Percentiles rank a stretch among this genome's conserved stretches.
phyloP scores from a whole-genome alignment of 2,888 invertebrate genomes.

The Dilophus febrilis region DNA sequence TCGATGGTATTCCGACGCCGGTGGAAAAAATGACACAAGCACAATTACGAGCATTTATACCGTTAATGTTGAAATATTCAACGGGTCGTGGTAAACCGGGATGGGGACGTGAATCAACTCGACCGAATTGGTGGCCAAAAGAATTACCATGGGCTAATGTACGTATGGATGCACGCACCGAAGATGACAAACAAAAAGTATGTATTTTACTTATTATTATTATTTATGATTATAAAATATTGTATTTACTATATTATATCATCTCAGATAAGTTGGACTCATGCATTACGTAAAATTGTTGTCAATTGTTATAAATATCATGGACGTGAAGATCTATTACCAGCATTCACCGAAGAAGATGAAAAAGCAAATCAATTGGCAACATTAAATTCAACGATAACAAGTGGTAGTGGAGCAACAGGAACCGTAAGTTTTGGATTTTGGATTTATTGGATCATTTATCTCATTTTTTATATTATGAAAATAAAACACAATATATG shows the following conservation, averaged over 20 bases:
- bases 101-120: slow-evolving; percentile 90
- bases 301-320: slow-evolving; percentile 97
- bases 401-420: slow-evolving; percentile 15
- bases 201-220: too few relatives aligned
- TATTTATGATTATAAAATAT: too few relatives aligned
- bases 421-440: too few relatives aligned
- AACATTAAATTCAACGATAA: slow-evolving; percentile 33
- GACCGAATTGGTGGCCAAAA: slow-evolving; percentile 97
- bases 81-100: slow-evolving; percentile 91
- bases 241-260: too few relatives aligned
- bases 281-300: slow-evolving; percentile 88
- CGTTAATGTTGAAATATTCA: slow-evolving; percentile 94
- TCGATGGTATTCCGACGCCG: slow-evolving; percentile 94
- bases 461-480: too few relatives aligned
- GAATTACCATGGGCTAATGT: slow-evolving; percentile 98
- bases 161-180: slow-evolving; percentile 87
- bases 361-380: slow-evolving; percentile 53
- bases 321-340: slow-evolving; percentile 85
- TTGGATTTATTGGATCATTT: too few relatives aligned
- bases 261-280: slow-evolving; percentile 92
- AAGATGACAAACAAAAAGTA: slow-evolving; percentile 95
- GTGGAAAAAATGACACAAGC: slow-evolving; percentile 99
- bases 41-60: slow-evolving; percentile 89
- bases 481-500: not conserved
- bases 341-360: slow-evolving; percentile 85